Conservation (phyloP, 2,113 vertebrate genomes). For the Fregetta grallaria region DNA sequence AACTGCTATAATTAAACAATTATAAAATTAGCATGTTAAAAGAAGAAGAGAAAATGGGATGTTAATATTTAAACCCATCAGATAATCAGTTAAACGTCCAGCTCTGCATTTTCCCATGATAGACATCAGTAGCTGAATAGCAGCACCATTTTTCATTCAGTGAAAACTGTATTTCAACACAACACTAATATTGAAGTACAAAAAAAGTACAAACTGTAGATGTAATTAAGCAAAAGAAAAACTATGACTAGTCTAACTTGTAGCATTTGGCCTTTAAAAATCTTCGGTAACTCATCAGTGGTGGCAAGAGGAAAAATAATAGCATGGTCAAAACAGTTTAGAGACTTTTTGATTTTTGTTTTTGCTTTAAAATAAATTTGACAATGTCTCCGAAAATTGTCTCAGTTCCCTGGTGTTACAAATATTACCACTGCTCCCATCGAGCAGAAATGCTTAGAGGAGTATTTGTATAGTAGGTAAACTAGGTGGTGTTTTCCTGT, state of each 20-base stretch:
- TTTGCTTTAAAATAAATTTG: not conserved
- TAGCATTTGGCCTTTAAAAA: not conserved
- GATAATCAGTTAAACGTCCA: not conserved
- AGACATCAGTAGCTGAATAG: not conserved
- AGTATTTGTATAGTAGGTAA: not conserved
- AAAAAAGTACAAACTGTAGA: not conserved
- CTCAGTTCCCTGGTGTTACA: rapidly evolving
- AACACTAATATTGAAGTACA: not conserved
- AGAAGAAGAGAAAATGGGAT: not conserved
- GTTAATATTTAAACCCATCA: not conserved
- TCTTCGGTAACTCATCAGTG: not conserved
- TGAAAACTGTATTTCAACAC: not conserved
- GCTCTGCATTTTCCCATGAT: not conserved
- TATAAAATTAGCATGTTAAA: not conserved
- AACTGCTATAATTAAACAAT: not conserved
- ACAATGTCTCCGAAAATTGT: not conserved
- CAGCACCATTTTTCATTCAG: not conserved
- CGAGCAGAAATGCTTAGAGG: not conserved
- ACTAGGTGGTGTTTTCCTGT: not conserved
- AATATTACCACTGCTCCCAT: not conserved
- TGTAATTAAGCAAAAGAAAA: not conserved
- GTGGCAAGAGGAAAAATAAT: not conserved
- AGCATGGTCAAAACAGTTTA: not conserved
- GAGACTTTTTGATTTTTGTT: not conserved
- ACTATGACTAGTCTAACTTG: not conserved